Evolutionary conservation across 2,797 vertebrate species (phyloP).

Genomic region (Danio aesculapii): DNA sequence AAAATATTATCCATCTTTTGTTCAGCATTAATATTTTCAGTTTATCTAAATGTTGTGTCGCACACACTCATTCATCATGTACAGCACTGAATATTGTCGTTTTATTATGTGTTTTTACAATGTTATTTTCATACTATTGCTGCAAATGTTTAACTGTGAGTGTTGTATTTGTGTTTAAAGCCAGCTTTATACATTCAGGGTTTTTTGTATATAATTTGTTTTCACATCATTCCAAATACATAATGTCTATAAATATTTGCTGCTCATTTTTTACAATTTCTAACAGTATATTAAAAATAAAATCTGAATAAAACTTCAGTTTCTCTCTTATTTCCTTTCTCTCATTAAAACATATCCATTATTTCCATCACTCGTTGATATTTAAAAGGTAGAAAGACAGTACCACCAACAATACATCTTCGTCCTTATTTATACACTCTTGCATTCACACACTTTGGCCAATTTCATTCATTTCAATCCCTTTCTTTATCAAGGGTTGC

Average conservation of each 20-base stretch:
- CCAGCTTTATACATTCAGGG: neutral
- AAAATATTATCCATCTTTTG: neutral
- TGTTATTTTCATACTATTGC: neutral
- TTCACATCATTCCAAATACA: slow-evolving; percentile 25
- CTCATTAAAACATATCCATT: slow-evolving; percentile 11
- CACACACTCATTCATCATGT: neutral
- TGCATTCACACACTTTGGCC: too few species aligned
- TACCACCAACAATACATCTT: neutral
- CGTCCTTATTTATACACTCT: neutral
- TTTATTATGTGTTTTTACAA: neutral
- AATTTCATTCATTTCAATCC: too few species aligned
- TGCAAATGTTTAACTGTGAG: slow-evolving; percentile 29
- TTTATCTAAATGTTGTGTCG: slow-evolving; percentile 1
- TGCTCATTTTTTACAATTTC: slow-evolving; percentile 43
- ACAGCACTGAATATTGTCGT: neutral
- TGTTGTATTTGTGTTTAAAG: neutral
- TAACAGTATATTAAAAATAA: neutral
- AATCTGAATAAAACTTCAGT: neutral
- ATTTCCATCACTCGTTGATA: neutral
- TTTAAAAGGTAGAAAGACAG: too few species aligned
- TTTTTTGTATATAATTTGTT: neutral
- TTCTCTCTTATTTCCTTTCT: neutral
- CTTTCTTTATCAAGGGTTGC: too few species aligned
- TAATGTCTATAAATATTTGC: slow-evolving; percentile 10
- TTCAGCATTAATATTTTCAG: slow-evolving; percentile 37